Evolutionary conservation across 2,888 invertebrate genomes (phyloP).

Genomic region (Incurvaria masculella): DNA sequence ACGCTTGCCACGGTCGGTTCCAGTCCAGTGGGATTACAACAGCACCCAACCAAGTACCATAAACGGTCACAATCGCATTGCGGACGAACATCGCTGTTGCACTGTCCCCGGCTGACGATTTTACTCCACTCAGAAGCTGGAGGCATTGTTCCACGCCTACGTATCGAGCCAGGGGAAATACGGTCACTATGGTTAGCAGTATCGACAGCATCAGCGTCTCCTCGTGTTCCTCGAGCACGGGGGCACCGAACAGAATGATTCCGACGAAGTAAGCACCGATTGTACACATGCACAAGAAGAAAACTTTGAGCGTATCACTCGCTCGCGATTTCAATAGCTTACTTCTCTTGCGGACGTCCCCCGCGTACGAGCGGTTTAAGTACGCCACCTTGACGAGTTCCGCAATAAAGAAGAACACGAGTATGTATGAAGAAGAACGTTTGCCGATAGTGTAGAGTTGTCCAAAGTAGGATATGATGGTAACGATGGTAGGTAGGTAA

Average conservation of each 20-base stretch:
- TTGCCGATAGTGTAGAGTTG: conserved; percentile 60
- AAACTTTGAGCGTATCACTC: conserved; percentile 50
- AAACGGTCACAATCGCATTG: conserved; percentile 55
- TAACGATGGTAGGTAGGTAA: conserved; percentile 57
- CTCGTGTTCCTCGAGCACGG: conserved; percentile 59
- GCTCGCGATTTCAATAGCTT: conserved; percentile 39
- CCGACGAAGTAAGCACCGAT: conserved; percentile 54
- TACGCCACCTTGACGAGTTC: conserved; percentile 57
- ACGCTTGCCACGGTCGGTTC: conserved; percentile 86
- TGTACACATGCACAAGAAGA: conserved; percentile 40
- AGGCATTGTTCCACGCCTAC: conserved; percentile 57
- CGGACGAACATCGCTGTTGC: conserved; percentile 55
- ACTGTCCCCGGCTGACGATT: conserved; percentile 46
- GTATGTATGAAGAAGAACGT: conserved; percentile 43
- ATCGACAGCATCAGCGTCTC: conserved; percentile 66
- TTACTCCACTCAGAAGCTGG: conserved; percentile 51
- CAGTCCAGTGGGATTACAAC: conserved; percentile 87
- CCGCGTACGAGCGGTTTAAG: conserved; percentile 28
- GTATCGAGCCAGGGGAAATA: conserved; percentile 61
- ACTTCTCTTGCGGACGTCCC: conserved; percentile 32
- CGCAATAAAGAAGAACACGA: conserved; percentile 40
- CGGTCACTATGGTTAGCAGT: conserved; percentile 59
- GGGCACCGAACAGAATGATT: conserved; percentile 67
- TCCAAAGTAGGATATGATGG: conserved; percentile 54
- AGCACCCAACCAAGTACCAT: conserved; percentile 84